These are phyloP conservation scores for Hyphantria cunea DNA, from an alignment of 1,140 invertebrate genomes.

Conservation along the genomic window DNA sequence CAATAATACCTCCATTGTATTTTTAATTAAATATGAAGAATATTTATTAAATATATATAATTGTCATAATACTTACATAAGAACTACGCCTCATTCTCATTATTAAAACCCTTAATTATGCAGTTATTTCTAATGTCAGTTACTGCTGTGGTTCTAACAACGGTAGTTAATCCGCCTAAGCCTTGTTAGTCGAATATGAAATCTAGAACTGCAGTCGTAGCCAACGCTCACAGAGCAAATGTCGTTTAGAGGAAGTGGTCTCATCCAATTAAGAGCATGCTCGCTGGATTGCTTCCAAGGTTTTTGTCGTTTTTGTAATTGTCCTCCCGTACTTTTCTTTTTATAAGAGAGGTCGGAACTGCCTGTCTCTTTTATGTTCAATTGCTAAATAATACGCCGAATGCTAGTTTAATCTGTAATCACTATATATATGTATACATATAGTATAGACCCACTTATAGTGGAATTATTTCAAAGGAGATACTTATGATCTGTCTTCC, in stretches of 20 bases:
- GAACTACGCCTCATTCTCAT: too few species aligned
- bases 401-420: too few species aligned
- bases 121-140: too few species aligned
- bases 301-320: constrained; percentile 77
- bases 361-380: constrained; percentile 35
- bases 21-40: too few species aligned
- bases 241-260: constrained; percentile 74
- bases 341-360: constrained; percentile 46
- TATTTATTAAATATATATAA: too few species aligned
- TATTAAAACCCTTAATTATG: too few species aligned
- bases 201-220: constrained; percentile 34
- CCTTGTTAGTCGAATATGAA: constrained; percentile 46
- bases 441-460: too few species aligned
- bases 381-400: constrained; percentile 18
- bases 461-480: constrained; percentile 1
- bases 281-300: constrained; percentile 70
- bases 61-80: too few species aligned
- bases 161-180: constrained; percentile 6
- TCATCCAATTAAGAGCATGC: constrained; percentile 78
- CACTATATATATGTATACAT: too few species aligned
- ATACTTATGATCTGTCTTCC: constrained; percentile 3
- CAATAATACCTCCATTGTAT: too few species aligned
- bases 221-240: constrained; percentile 40
- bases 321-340: constrained; percentile 57
- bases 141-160: neutral